Base-by-base conservation (phyloP, 2,113 vertebrate species). In the Hyla sarda region DNA sequence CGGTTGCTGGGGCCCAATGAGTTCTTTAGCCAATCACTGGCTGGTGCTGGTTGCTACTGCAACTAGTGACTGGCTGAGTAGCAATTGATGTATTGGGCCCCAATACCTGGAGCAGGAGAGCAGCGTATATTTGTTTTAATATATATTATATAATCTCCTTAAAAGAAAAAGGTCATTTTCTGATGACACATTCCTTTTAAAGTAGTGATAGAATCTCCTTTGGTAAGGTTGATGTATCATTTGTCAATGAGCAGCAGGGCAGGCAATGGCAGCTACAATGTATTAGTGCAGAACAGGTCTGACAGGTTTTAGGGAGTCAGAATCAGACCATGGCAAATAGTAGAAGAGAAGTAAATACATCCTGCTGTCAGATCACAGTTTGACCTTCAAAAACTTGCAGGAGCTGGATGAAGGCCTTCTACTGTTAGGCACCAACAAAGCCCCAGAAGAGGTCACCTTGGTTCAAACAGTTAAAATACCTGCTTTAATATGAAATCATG, bases 401-500 rank as follows among this genome's bases (percentile, higher is more conserved):
- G 10, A 12, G 72, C 47, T n/a, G n/a, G n/a, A n/a, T n/a, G n/a
- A n/a, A n/a, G n/a, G n/a, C n/a, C n/a, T n/a, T n/a, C n/a, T n/a
- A n/a, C n/a, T n/a, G n/a, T n/a, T n/a, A 4, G 10, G 28, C 6
- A 25, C 4, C 30, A 78, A 37, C 17, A 8, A 34, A 14, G 32
- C 32, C 37, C 16, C 34, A 14, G 23, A 23, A 16, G 3, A 37
- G 21, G 77, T 62, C 13, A 80, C 14, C 6, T 34, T 54, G 19
- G 28, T 54, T 32, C 2, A 10, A 5, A 56, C 50, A 58, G 52
- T n/a, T 41, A 41, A 25, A 60, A 45, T 0, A 80, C 54, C 77
- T 80, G 77, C 54, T 80, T 79, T 80, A 62, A 78, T 80, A 23
- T 80, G n/a, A 56, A 60, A 5, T 23, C 32, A 78, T 80, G 54